Base-by-base conservation (phyloP, 2,113 vertebrate species). In the Mormyrus iriodes region DNA sequence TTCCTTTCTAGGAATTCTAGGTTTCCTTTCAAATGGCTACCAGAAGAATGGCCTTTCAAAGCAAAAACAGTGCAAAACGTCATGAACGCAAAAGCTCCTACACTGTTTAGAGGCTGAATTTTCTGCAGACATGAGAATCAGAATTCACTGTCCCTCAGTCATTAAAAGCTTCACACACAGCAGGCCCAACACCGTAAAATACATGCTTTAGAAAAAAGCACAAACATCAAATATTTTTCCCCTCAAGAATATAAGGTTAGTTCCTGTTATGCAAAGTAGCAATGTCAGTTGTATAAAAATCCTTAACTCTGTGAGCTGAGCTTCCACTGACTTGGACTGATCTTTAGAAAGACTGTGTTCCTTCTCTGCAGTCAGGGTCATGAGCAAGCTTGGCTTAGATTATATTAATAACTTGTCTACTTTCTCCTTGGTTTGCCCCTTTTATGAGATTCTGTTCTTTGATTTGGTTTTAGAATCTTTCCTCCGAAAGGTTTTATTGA, bases 401-500 rank as follows among this genome's bases (percentile, higher is more conserved):
- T 52, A 82, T 13, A 24, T 35, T 49, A 73, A 88, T 79, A 82
- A 51, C 44, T 73, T 31, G 24, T 73, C 61, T 31, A 69, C 24
- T 73, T 69, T 88, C 42, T 44, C 17, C 35, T 65, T 73, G 39
- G 58, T 88, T 88, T 65, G 17, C 35, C 53, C 31, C 27, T 88
- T 52, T 82, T 51, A 5, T 5, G 9, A 19, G 35, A 55, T 39
- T 15, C 2, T 55, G 17, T 55, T 83, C 10, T 21, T 15, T 82
- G 51, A 53, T 44, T 94, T 93, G 91, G 95, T 95, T 94, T 95
- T 95, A 95, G 93, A 94, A 96, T 96, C 96, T 97, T 96, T 97
- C 95, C 97, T 96, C 95, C 88, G 94, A 95, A 95, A 95, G 95
- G 96, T 94, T 97, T 97, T 96, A 98, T 98, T 97, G 97, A 98